A percentile compares a stretch with the other conserved stretches of the same genome.
phyloP scores from a whole-genome alignment of 2,113 vertebrate genomes.

The Podarcis raffonei region DNA sequence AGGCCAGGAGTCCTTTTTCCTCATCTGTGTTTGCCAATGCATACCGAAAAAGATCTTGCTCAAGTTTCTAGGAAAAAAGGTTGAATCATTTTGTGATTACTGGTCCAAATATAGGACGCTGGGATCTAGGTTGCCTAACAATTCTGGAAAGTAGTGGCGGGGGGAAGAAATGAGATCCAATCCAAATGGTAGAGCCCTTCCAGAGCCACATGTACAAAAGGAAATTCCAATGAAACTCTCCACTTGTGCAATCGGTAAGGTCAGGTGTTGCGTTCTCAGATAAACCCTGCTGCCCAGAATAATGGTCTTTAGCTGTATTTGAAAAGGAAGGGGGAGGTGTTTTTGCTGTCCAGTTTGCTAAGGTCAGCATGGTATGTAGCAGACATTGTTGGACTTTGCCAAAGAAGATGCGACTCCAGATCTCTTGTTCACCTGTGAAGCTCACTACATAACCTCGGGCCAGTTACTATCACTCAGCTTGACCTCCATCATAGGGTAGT shows the following conservation, averaged over 20 bases:
- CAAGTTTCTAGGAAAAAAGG: not conserved
- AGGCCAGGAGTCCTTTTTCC: constrained; percentile 25
- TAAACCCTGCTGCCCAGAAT: not conserved
- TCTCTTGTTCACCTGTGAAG: not conserved
- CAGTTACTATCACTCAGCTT: not conserved
- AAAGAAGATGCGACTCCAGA: not conserved
- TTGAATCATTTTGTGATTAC: fast-evolving
- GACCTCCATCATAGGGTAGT: not conserved
- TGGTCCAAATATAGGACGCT: not conserved
- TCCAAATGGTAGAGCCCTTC: not conserved
- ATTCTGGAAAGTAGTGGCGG: fast-evolving
- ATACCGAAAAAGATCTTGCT: not conserved
- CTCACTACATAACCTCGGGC: not conserved
- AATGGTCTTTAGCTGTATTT: constrained; percentile 23
- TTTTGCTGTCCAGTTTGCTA: constrained; percentile 14
- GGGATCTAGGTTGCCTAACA: not conserved
- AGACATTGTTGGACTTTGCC: not conserved
- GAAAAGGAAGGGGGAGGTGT: constrained; percentile 31
- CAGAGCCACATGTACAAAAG: not conserved
- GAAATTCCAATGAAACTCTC: not conserved
- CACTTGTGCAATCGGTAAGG: not conserved
- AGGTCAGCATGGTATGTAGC: constrained; percentile 22
- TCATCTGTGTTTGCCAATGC: not conserved
- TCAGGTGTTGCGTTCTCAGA: not conserved
- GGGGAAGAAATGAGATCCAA: not conserved